These are phyloP conservation scores for Herminia tarsipennalis DNA, from an alignment of 2,888 invertebrate genomes.

Conservation along the genomic window DNA sequence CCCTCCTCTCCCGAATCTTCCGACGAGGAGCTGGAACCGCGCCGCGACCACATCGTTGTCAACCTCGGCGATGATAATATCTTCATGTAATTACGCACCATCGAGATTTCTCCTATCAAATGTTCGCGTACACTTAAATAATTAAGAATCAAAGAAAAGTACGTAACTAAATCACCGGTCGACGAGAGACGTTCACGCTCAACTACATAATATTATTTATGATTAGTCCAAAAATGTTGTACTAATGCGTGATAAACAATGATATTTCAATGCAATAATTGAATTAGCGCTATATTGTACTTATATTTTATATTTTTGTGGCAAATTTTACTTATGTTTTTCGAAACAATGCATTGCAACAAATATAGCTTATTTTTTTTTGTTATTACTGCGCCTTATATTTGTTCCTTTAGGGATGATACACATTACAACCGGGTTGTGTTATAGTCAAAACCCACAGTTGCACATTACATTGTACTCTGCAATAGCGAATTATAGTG, in stretches of 20 bases:
- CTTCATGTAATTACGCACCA: constrained; percentile 61
- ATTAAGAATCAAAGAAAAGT: no score
- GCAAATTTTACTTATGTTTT: constrained; percentile 11
- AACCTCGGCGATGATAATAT: constrained; percentile 70
- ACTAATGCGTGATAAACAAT: no score
- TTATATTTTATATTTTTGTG: constrained; percentile 12
- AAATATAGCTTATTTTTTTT: constrained; percentile 7
- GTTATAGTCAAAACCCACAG: constrained; percentile 1
- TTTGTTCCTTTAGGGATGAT: background rate
- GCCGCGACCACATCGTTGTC: constrained; percentile 62
- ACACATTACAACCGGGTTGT: background rate
- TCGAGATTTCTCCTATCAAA: no score
- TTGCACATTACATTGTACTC: no score
- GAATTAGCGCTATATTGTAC: constrained; percentile 8
- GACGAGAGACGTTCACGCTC: no score
- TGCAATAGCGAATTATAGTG: no score
- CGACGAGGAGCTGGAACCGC: constrained; percentile 35
- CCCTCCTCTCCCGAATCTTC: constrained; percentile 12
- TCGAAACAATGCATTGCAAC: constrained; percentile 8
- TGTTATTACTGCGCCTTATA: constrained; percentile 15
- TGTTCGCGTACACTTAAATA: no score
- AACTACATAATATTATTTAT: no score
- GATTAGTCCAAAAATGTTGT: no score
- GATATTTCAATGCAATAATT: constrained; percentile 16
- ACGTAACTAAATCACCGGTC: no score